Base-by-base conservation (phyloP, 2,113 vertebrate genomes). In the Sceloporus tristichus region DNA sequence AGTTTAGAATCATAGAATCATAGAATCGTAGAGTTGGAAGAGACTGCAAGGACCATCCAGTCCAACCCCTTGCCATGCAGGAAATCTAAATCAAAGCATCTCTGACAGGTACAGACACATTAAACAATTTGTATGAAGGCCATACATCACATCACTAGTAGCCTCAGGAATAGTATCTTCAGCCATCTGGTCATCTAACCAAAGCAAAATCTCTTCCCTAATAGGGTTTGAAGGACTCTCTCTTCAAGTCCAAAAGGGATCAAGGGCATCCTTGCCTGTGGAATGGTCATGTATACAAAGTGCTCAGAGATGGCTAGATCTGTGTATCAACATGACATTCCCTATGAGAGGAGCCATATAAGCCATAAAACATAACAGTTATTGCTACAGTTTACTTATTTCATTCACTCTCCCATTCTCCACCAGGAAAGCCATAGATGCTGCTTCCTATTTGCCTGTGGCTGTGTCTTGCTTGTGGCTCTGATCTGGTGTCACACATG, bases 361-460 rank as follows among this genome's bases (percentile, higher is more conserved):
- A 96, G 94, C 94, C 94, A 96, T 95, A 96, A 25, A 76, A 27
- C 81, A 74, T 54, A 27, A 66, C 48, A 82, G 70, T 19, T 25
- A 74, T 48, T 34, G 11, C 70, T 80, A 84, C 75, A 73, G 84
- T 86, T 85, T 59, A 74, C 29, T 16, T 48, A 0, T 21, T 34
- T 70, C 0, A 0, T 21, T 23, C 85, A 1, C 0, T 66, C 42
- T 82, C 0, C 0, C 10, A 27, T 8, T 66, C 19, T 13, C 10
- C 34, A 18, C 40, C 29, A 29, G 34, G 27, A 48, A 48, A 48
- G 48, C 48, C 48, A 48, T 48, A 48, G 68, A 54, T 66, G 10
- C 59, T 66, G 5, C 18, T 79, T 18, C 5, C 13, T 70, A 70
- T 23, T 74, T 80, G 13, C 76, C 65, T 14, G 23, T 62, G 48